A percentile compares a stretch with the other conserved stretches of the same genome.
phyloP scores from a whole-genome alignment of 1,140 invertebrate genomes.

The Camponotus floridanus region DNA sequence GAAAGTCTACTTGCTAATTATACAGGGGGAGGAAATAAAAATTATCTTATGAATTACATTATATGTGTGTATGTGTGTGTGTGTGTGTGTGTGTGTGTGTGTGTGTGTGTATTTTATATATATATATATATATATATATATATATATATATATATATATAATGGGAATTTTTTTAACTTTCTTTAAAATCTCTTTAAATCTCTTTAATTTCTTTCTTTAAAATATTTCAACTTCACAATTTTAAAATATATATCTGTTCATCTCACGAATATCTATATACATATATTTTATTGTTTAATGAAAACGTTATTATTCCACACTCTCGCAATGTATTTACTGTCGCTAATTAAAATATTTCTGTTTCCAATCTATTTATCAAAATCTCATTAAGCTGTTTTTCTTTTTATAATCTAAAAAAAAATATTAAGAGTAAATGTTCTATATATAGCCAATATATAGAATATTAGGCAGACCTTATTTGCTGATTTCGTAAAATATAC shows the following conservation, averaged over 20 bases:
- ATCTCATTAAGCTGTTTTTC: conserved; percentile 11
- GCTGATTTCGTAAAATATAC: conserved; percentile 47
- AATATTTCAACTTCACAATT: not conserved
- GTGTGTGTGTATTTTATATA: too few species aligned
- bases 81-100: too few species aligned
- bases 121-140: too few species aligned
- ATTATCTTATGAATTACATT: conserved; percentile 36
- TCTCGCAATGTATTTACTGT: conserved; percentile 3
- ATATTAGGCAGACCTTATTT: conserved; percentile 27
- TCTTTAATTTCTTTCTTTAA: too few species aligned
- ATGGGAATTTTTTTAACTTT: not conserved
- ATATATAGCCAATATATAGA: not conserved
- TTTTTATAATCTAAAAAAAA: conserved; percentile 24
- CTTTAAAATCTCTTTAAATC: too few species aligned
- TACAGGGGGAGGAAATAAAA: conserved; percentile 48
- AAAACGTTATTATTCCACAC: conserved; percentile 5
- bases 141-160: too few species aligned
- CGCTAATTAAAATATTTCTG: conserved; percentile 9
- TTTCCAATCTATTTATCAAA: conserved; percentile 2
- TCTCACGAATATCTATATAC: not conserved
- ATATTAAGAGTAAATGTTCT: conserved; percentile 31
- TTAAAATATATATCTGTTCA: not conserved
- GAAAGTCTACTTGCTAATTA: conserved; percentile 53
- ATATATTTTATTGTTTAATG: not conserved
- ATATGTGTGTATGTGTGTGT: not conserved